Conservation (phyloP, 2,888 invertebrate species). For the Cataglyphis cursor region DNA sequence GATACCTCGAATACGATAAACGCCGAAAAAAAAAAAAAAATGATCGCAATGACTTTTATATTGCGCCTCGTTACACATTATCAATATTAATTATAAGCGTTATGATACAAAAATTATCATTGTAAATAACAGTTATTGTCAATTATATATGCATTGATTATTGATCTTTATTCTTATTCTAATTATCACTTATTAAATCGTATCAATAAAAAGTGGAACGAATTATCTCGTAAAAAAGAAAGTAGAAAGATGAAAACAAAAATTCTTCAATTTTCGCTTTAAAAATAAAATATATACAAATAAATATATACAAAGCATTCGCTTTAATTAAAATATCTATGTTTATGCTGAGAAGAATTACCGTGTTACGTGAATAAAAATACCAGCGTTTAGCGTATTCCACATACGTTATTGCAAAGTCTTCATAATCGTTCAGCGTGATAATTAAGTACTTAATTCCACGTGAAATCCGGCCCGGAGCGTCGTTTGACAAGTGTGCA, state of each 20-base stretch:
- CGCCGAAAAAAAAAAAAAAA: constrained; percentile 6
- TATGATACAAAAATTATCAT: background rate
- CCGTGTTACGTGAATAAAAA: background rate
- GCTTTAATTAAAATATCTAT: background rate
- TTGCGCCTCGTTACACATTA: background rate
- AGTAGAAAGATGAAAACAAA: background rate
- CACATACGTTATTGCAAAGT: constrained; percentile 24
- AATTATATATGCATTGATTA: constrained; percentile 4
- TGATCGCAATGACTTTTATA: background rate
- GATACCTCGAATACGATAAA: constrained; percentile 38
- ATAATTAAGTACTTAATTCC: constrained; percentile 17
- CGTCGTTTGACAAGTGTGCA: constrained; percentile 38
- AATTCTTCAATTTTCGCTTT: background rate
- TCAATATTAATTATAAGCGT: background rate
- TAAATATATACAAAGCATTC: background rate
- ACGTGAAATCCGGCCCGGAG: constrained; percentile 36
- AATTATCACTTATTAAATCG: constrained; percentile 23
- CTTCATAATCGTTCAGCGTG: constrained; percentile 29
- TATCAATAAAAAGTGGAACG: constrained; percentile 38
- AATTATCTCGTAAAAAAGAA: background rate
- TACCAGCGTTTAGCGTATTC: constrained; percentile 39
- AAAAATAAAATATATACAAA: too few species aligned
- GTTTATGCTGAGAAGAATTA: background rate
- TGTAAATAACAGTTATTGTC: constrained; percentile 28
- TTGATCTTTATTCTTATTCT: background rate